Evolutionary conservation across 2,113 vertebrate species (phyloP).

Genomic region (Marmota monax): DNA sequence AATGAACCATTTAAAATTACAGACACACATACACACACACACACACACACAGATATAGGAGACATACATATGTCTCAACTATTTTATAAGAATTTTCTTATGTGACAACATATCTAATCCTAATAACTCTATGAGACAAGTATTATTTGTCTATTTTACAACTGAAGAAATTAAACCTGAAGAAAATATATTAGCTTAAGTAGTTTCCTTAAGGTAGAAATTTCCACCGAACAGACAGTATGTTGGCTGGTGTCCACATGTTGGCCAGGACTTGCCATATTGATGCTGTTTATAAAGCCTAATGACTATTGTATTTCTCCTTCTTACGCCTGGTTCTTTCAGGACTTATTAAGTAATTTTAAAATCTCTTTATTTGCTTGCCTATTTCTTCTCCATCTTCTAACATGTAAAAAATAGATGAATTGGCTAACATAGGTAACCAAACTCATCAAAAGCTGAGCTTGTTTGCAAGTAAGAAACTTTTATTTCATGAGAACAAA

Average conservation of each 20-base stretch:
- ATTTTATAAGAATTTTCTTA: neutral
- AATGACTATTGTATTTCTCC: neutral
- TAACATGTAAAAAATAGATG: neutral
- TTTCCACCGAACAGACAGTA: neutral
- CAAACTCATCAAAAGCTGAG: neutral
- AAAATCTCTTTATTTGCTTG: neutral
- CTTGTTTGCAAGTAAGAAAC: neutral
- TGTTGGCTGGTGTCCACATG: neutral
- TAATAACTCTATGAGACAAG: neutral
- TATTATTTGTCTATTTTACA: conserved; percentile 10
- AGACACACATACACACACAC: no score
- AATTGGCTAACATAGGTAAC: neutral
- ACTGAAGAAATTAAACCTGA: neutral
- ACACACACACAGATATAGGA: no score
- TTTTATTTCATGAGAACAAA: conserved; percentile 50
- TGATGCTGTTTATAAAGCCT: neutral
- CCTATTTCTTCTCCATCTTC: neutral
- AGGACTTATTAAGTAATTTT: neutral
- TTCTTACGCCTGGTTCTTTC: neutral
- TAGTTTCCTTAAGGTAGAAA: neutral
- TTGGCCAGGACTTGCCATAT: neutral
- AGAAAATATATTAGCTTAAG: neutral
- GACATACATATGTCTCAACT: neutral
- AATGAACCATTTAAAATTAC: neutral
- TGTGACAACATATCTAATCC: neutral